Conservation (phyloP, 2,888 invertebrate genomes). For the Melangyna quadrimaculata region DNA sequence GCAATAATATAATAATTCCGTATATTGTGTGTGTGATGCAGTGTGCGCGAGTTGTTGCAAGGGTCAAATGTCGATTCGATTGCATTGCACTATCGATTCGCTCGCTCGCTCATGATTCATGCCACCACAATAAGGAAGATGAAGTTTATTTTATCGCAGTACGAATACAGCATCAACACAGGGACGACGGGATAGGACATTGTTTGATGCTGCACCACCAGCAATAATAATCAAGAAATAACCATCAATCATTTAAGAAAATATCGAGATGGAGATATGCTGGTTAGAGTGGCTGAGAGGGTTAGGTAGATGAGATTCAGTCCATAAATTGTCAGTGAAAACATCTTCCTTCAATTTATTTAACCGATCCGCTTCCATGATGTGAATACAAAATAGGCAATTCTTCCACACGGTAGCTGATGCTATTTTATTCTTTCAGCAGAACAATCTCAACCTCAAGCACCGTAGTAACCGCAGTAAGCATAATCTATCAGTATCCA, state of each 20-base stretch:
- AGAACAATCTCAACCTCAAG: neutral
- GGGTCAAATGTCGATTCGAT: slow-evolving; percentile 65
- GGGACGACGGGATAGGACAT: slow-evolving; percentile 14
- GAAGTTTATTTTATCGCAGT: neutral
- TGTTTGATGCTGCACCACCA: neutral
- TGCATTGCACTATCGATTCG: slow-evolving; percentile 26
- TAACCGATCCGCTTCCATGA: slow-evolving; percentile 13
- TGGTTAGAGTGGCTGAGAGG: neutral
- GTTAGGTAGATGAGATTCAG: slow-evolving; percentile 57
- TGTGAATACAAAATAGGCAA: slow-evolving; percentile 47
- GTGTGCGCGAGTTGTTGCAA: neutral
- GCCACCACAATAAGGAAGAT: neutral
- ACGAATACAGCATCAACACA: slow-evolving; percentile 11
- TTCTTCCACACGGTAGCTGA: slow-evolving; percentile 30
- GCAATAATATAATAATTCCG: slow-evolving; percentile 38
- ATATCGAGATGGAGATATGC: slow-evolving; percentile 24
- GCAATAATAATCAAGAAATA: slow-evolving; percentile 70
- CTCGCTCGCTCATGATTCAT: slow-evolving; percentile 19
- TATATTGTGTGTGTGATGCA: neutral
- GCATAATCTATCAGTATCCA: neutral
- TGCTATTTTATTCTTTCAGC: neutral
- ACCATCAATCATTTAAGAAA: slow-evolving; percentile 66
- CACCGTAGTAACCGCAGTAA: neutral
- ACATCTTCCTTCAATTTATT: slow-evolving; percentile 52
- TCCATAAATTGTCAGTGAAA: slow-evolving; percentile 65